phyloP scores from a whole-genome alignment of 2,113 vertebrate genomes.

The Vanacampus margaritifer region DNA sequence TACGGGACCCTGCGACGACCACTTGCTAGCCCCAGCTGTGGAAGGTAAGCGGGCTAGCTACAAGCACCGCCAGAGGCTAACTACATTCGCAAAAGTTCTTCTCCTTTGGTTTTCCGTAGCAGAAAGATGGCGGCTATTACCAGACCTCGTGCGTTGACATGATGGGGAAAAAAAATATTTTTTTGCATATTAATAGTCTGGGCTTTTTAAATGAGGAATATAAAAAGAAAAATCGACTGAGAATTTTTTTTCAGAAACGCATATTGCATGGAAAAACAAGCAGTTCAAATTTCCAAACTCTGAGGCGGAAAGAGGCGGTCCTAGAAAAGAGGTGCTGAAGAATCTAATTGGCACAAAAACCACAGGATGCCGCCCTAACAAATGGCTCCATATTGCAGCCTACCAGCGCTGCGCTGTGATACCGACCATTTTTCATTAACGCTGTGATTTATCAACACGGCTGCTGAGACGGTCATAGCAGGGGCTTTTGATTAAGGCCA shows the following conservation, averaged over 20 bases:
- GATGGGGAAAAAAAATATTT: no score
- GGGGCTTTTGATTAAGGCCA: conserved; percentile 56
- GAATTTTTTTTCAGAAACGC: not conserved
- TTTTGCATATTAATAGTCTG: no score
- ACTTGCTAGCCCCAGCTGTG: no score
- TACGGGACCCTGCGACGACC: no score
- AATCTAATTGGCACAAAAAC: conserved; percentile 31
- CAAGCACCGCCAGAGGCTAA: no score
- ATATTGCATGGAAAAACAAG: no score
- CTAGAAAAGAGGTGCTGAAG: not conserved
- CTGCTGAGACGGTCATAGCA: conserved; percentile 38
- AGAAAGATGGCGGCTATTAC: no score
- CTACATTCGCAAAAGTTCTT: no score
- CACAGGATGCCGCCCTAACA: conserved; percentile 43
- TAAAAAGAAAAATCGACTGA: not conserved
- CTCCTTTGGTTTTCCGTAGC: no score
- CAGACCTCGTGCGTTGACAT: no score
- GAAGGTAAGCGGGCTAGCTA: no score
- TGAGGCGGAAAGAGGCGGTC: not conserved
- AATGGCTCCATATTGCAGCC: conserved; percentile 31
- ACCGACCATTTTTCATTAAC: conserved; percentile 53
- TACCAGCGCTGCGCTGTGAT: conserved; percentile 37
- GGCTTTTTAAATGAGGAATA: no score
- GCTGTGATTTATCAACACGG: conserved; percentile 53
- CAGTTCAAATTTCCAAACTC: not conserved